phyloP scores from a whole-genome alignment of 1,140 invertebrate species.

The Aphis craccivora region DNA sequence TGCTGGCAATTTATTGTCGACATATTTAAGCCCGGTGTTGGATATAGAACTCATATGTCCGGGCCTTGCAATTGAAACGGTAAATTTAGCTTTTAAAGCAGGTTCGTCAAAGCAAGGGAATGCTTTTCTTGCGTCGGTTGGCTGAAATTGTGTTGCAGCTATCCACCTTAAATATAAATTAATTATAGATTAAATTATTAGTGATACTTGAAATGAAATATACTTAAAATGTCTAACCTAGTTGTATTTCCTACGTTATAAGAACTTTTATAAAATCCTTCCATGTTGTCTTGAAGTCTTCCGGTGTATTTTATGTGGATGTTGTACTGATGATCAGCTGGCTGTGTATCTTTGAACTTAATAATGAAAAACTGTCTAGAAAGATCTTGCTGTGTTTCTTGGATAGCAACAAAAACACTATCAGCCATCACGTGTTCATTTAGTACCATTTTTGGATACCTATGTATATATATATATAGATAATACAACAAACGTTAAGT shows the following conservation, averaged over 20 bases:
- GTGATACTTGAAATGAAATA: neutral
- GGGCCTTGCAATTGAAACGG: slow-evolving; percentile 63
- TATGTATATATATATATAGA: slow-evolving; percentile 10
- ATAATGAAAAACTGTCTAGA: slow-evolving; percentile 79
- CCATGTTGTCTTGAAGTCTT: slow-evolving; percentile 76
- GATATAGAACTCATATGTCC: slow-evolving; percentile 59
- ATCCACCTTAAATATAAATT: slow-evolving; percentile 64
- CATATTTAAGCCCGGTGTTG: slow-evolving; percentile 60
- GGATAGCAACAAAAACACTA: slow-evolving; percentile 36
- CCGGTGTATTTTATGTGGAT: slow-evolving; percentile 76
- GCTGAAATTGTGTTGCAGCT: slow-evolving; percentile 75
- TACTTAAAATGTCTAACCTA: slow-evolving; percentile 67
- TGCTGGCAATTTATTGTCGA: neutral
- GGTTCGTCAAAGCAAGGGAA: slow-evolving; percentile 86
- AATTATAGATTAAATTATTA: neutral
- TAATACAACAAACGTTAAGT: neutral
- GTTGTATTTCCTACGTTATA: slow-evolving; percentile 76
- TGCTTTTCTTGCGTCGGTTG: slow-evolving; percentile 73
- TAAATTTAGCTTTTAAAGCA: slow-evolving; percentile 74
- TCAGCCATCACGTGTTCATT: slow-evolving; percentile 39
- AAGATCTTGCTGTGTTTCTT: slow-evolving; percentile 67
- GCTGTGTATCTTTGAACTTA: slow-evolving; percentile 69
- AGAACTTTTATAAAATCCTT: slow-evolving; percentile 88
- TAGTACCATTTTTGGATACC: slow-evolving; percentile 62
- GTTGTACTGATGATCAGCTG: slow-evolving; percentile 70